Evolutionary conservation across 2,888 invertebrate species (phyloP), one percentile per base, ranked within the genome.

Genomic region (Rhopalosiphum nymphaeae): DNA sequence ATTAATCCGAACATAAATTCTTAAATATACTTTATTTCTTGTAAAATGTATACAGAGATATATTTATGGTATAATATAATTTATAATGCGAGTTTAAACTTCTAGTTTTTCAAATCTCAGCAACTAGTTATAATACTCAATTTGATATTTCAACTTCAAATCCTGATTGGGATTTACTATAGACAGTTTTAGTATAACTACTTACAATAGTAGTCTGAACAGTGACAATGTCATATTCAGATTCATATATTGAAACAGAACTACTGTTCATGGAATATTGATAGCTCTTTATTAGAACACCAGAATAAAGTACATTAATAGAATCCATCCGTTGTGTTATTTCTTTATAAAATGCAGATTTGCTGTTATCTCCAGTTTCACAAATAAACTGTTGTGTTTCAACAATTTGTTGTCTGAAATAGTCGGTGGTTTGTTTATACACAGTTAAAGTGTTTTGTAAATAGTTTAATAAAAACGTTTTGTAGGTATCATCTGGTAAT

Each of bases 81-180:
- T 67, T 21, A 67, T 67, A 67, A 36, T 36, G 11, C 16, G 5
- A 67, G n/a, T n/a, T 67, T n/a, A 36, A n/a, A 67, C n/a, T 67
- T 0, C n/a, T 21, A 36, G 0, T 16, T 67, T 67, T 67, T n/a
- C 67, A 67, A 67, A 67, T 67, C 36, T 36, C 16, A 67, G 5
- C 16, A 16, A 67, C 67, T 16, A 67, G 67, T 16, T n/a, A 5
- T 16, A n/a, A 16, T n/a, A n/a, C 67, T 67, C 13, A 67, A 3
- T 0, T 1, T n/a, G 67, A 36, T 4, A 67, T 0, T 67, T n/a
- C 13, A n/a, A 67, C 0, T 67, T n/a, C n/a, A 67, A 29, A 4
- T 3, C 0, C 29, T 13, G 9, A 11, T 61, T 29, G 3, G 0
- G n/a, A 29, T n/a, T 13, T 1, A 53, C 16, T n/a, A 7, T 0